Conservation (phyloP, 2,888 invertebrate genomes). For the Tipula helvola region DNA sequence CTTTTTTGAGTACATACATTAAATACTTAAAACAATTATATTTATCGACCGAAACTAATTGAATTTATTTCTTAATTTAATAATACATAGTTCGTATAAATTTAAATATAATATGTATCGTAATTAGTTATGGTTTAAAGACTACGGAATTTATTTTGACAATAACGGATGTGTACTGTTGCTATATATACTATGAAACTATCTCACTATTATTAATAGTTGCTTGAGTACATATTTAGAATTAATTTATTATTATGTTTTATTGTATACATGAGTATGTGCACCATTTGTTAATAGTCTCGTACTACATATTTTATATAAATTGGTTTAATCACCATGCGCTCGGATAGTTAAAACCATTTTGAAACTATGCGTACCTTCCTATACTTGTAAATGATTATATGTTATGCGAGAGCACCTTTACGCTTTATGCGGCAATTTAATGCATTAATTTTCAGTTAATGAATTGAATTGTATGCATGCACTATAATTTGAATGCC, state of each 20-base stretch:
- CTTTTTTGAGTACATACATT: not conserved
- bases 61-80: not conserved
- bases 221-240: not conserved
- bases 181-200: not conserved
- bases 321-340: not conserved
- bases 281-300: not conserved
- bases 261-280: not conserved
- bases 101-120: not conserved
- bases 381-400: not conserved
- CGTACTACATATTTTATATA: not conserved
- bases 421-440: not conserved
- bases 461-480: not conserved
- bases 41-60: conserved; percentile 4
- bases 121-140: conserved; percentile 4
- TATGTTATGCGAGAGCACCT: not conserved
- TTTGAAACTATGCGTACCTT: not conserved
- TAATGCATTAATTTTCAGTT: not conserved
- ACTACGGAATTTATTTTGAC: not conserved
- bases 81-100: not conserved
- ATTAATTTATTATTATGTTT: not conserved
- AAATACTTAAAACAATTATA: not conserved
- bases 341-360: not conserved
- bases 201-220: not conserved
- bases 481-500: no score
- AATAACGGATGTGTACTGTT: not conserved